These are phyloP conservation scores for Myotis brandtii DNA, from an alignment of 2,113 vertebrate species.

Conservation along the genomic window DNA sequence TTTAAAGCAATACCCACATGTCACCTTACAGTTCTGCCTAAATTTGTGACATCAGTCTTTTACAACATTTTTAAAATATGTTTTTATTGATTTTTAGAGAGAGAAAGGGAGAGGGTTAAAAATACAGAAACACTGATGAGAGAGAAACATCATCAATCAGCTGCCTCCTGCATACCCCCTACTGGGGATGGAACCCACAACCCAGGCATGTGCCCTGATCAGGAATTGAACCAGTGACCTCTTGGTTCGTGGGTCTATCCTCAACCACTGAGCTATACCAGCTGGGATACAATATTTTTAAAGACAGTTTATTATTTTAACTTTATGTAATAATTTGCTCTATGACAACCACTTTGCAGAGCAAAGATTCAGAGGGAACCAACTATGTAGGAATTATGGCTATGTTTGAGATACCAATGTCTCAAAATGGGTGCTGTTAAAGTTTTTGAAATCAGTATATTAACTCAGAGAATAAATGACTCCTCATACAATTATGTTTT, in stretches of 20 bases:
- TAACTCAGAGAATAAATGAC: slow-evolving; percentile 27
- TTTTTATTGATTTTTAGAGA: too few relatives aligned
- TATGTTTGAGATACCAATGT: slow-evolving; percentile 5
- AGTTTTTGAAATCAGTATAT: slow-evolving; percentile 38
- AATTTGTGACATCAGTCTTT: neutral
- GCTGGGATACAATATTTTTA: slow-evolving; percentile 23
- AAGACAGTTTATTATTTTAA: slow-evolving; percentile 42
- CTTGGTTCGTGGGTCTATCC: too few relatives aligned
- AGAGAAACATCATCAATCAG: too few relatives aligned
- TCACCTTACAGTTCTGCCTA: neutral
- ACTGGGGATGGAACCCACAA: too few relatives aligned
- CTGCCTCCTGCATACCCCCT: too few relatives aligned
- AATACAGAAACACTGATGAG: too few relatives aligned
- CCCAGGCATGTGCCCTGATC: too few relatives aligned
- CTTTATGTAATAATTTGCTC: slow-evolving; percentile 9
- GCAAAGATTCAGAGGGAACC: neutral
- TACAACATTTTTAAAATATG: neutral
- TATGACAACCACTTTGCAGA: slow-evolving; percentile 22
- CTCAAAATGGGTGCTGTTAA: slow-evolving; percentile 42
- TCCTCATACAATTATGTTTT: slow-evolving; percentile 1
- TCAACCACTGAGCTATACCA: too few relatives aligned
- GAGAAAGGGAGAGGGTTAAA: too few relatives aligned
- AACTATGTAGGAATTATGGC: neutral
- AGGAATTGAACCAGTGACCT: too few relatives aligned
- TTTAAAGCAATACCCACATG: neutral